These are phyloP conservation scores for Catamblyrhynchus diadema DNA, from an alignment of 2,797 vertebrate species.

Conservation along the genomic window DNA sequence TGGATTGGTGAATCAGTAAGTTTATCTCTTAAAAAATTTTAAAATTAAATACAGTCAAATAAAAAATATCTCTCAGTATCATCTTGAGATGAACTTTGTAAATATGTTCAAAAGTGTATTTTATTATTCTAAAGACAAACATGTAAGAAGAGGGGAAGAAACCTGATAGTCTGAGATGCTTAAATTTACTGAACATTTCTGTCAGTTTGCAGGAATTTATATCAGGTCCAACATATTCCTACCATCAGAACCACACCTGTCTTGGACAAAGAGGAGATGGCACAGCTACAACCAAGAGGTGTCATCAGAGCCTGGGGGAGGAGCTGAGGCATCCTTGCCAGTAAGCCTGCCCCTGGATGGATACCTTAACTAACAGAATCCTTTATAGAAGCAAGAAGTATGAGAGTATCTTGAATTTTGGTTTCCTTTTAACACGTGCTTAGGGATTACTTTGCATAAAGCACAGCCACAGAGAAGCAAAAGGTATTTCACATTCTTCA, in stretches of 20 bases:
- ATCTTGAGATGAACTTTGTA: background rate
- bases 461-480: background rate
- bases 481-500: background rate
- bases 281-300: rapidly evolving
- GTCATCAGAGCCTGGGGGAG: rapidly evolving
- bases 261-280: background rate
- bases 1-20: background rate
- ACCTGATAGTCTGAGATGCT: background rate
- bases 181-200: background rate
- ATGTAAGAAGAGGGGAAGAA: background rate
- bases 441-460: background rate
- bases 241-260: rapidly evolving
- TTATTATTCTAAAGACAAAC: background rate
- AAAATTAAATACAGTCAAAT: background rate
- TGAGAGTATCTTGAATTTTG: background rate
- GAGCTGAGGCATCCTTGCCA: background rate
- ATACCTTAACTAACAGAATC: background rate
- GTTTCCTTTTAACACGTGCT: background rate
- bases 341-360: background rate
- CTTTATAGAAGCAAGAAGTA: background rate
- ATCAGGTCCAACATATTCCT: background rate
- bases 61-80: background rate
- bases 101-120: background rate
- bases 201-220: background rate
- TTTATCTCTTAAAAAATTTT: background rate